Evolutionary conservation across 2,113 vertebrate species (phyloP), one percentile per base, ranked within the genome.

Genomic region (Semicossyphus pulcher): DNA sequence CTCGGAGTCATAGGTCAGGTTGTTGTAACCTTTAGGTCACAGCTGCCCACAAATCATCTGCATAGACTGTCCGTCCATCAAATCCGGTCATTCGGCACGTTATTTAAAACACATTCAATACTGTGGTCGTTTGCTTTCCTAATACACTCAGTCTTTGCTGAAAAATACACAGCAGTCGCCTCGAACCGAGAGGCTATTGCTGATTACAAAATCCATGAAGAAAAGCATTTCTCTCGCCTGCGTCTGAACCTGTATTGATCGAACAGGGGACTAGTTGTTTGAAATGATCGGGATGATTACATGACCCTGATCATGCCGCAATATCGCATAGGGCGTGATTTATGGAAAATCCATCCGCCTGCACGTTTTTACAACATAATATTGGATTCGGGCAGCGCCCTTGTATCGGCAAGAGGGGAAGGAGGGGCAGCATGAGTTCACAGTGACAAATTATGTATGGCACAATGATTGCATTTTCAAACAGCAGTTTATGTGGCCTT

Each of bases 191-290:
- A 61, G 70, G 72, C 66, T 29, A 5, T 5, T 14, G 70, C 63
- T 88, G 84, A 92, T 91, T 81, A 65, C 73, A 91, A 89, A 91
- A 92, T 91, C 89, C 51, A 90, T 92, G 86, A 36, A 73, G 66
- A 59, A 65, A 82, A 70, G 65, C 51, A 41, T 86, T 78, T 47
- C 78, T 81, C 67, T 69, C 42, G 53, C 76, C 57, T 47, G 39
- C 72, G 47, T 60, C 84, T 78, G 81, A 71, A 69, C 76, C 64
- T 2, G 25, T 49, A 91, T 91, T 36, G 90, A 91, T 88, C 70
- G 6, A 37, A 41, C 0, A 0, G 4, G 78, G 76, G 72, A 64
- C 75, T 84, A 79, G 89, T 87, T 80, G 84, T 87, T 89, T 76
- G 74, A 77, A 84, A 86, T 70, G 76, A 86, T 85, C 4, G 53